Conservation (phyloP, 1,140 invertebrate species). For the Brachionus rubens region DNA sequence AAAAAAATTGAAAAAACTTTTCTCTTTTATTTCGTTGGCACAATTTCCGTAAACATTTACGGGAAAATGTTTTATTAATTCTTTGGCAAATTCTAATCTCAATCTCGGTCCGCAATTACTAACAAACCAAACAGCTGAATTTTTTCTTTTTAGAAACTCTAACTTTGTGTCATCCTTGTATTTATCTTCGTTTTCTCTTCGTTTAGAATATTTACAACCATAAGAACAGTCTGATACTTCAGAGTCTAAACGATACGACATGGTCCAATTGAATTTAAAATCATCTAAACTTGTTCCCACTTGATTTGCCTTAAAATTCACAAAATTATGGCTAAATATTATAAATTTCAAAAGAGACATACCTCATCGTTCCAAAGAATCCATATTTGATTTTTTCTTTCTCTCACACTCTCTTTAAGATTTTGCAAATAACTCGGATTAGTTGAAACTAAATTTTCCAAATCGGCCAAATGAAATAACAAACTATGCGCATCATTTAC, state of each 20-base stretch:
- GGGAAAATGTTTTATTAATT: not conserved
- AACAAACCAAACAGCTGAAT: constrained; percentile 10
- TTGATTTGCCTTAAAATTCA: not conserved
- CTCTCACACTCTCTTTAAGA: not conserved
- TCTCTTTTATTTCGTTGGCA: not conserved
- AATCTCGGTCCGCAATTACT: constrained; percentile 12
- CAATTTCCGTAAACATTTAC: constrained; percentile 3
- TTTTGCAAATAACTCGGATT: not conserved
- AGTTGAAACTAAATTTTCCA: not conserved
- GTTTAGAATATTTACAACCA: constrained; percentile 20
- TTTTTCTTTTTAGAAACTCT: constrained; percentile 11
- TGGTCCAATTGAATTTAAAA: constrained; percentile 37
- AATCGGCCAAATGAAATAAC: not conserved
- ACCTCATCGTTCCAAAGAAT: constrained; percentile 41
- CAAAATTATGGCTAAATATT: too few relatives aligned
- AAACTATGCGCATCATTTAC: not conserved
- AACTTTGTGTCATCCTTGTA: not conserved
- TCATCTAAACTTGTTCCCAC: not conserved
- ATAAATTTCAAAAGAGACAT: too few relatives aligned
- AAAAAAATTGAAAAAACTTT: constrained; percentile 14
- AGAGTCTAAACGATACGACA: not conserved
- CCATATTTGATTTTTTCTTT: constrained; percentile 6
- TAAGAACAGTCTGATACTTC: constrained; percentile 36
- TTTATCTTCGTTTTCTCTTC: not conserved
- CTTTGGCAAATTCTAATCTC: not conserved